Base-by-base conservation (phyloP, 2,888 invertebrate species). In the Cephalotes varians region DNA sequence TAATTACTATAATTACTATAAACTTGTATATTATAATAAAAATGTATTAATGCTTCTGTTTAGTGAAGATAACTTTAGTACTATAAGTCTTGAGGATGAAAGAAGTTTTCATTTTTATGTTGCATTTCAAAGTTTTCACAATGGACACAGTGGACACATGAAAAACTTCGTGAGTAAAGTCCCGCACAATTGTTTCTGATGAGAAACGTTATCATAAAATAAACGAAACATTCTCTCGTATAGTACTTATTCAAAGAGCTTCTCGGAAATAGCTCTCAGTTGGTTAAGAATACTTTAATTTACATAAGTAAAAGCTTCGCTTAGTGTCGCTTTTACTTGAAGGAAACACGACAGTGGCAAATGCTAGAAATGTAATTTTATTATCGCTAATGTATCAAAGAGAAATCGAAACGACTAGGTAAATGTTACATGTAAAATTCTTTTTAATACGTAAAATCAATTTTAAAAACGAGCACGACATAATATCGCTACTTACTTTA, bases 251-350 rank as follows among this genome's bases (percentile, higher is more conserved):
- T 77, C 25, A 12, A 9, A 69, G 77, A 69, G 31, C 28, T 44
- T 58, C 77, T 58, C 69, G 54, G 40, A 47, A 77, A 77, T 79
- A 65, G 65, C 47, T 64, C 65, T 81, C 49, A 47, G 76, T 37
- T 15, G 65, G 79, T 76, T 74, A 73, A 60, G 49, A 67, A 88
- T 87, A 87, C 74, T 62, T 84, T 76, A 86, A 91, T 91, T 90
- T 90, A 85, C 91, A 90, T 91, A 91, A 91, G 90, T 89, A 88
- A 91, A 89, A 88, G 83, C 86, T 88, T 90, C 84, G 73, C 67
- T 72, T 60, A 67, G 85, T 83, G 69, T 21, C 69, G 44, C 69
- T 77, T 18, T 77, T 69, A 31, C 58, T 21, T 12, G 31, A 31
- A 25, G 64, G 71, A 71, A 37, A 49, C 49, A 51, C 49, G 58